phyloP scores from a whole-genome alignment of 2,797 vertebrate genomes.

The Hoplostethus mediterraneus region DNA sequence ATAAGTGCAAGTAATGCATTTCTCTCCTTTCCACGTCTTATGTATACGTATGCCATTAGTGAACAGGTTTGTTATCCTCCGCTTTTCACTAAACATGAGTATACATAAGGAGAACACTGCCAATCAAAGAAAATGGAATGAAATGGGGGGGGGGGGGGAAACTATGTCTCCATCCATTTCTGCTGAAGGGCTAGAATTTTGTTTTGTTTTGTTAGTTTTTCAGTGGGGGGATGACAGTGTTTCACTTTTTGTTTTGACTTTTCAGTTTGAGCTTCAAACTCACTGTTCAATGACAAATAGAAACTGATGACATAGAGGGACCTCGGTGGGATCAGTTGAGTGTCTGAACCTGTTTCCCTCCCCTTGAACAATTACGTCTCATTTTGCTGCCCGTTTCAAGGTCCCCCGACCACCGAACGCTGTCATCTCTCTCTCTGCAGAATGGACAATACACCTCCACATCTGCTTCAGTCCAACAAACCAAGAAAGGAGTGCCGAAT shows the following conservation, averaged over 20 bases:
- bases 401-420: constrained; percentile 58
- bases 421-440: constrained; percentile 70
- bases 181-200: too few relatives aligned
- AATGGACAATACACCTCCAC: constrained; percentile 66
- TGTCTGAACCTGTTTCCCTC: constrained; percentile 35
- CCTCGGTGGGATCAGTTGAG: constrained; percentile 7
- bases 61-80: too few relatives aligned
- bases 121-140: too few relatives aligned
- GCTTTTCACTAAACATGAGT: too few relatives aligned
- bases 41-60: too few relatives aligned
- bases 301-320: constrained; percentile 8
- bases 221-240: too few relatives aligned
- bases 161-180: too few relatives aligned
- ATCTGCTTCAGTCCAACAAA: constrained; percentile 73
- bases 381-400: constrained; percentile 54
- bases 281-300: constrained; percentile 2
- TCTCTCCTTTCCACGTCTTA: not conserved
- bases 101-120: too few relatives aligned
- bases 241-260: too few relatives aligned
- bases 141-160: too few relatives aligned
- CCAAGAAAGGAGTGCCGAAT: constrained; percentile 57
- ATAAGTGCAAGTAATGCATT: not conserved
- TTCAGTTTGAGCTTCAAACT: constrained; percentile 12
- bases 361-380: constrained; percentile 42
- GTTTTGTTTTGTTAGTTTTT: too few relatives aligned